Percentiles rank a stretch among this genome's conserved stretches.
Evolutionary conservation across 2,888 invertebrate species (phyloP).

Genomic region (Rapana venosa): DNA sequence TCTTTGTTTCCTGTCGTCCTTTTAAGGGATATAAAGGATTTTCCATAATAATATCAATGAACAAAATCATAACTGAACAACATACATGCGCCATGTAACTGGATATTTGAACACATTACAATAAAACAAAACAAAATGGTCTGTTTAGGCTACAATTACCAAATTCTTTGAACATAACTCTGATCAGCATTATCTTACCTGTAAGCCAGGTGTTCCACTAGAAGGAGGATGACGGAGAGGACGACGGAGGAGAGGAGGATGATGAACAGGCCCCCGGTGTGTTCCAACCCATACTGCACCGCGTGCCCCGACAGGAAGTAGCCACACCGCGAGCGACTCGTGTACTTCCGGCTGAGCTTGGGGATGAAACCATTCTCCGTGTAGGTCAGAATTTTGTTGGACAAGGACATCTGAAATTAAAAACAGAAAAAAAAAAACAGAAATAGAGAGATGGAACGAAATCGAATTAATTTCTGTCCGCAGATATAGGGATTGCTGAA

Average conservation of each 20-base stretch:
- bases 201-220: constrained; percentile 92
- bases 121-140: not conserved
- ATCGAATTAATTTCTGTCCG: too few species aligned
- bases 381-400: constrained; percentile 85
- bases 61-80: too few species aligned
- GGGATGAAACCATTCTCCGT: constrained; percentile 67
- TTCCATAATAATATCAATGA: too few species aligned
- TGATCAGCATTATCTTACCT: constrained; percentile 85
- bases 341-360: constrained; percentile 65
- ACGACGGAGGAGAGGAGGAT: constrained; percentile 69
- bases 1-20: too few species aligned
- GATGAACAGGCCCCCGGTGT: constrained; percentile 69
- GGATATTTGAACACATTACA: too few species aligned
- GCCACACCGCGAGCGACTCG: constrained; percentile 79
- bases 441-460: too few species aligned
- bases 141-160: not conserved
- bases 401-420: constrained; percentile 86
- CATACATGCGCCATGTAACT: too few species aligned
- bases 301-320: constrained; percentile 53
- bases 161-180: constrained; percentile 79
- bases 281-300: constrained; percentile 63
- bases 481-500: too few species aligned
- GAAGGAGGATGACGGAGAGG: constrained; percentile 83
- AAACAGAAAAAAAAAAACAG: not conserved
- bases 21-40: too few species aligned